phyloP scores from a whole-genome alignment of 2,113 vertebrate genomes.

The Phoenicopterus ruber region DNA sequence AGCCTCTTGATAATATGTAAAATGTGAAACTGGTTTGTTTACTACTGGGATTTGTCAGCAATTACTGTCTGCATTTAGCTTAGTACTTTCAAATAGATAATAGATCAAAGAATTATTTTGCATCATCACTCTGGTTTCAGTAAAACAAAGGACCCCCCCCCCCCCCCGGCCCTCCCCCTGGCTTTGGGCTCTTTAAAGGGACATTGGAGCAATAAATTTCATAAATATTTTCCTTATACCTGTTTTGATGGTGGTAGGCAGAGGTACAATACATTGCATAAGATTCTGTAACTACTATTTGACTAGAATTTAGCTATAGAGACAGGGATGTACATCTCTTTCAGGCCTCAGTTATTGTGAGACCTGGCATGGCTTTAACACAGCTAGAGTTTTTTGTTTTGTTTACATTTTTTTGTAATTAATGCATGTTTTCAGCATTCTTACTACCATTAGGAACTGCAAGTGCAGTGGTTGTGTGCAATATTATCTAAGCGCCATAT shows the following conservation, averaged over 20 bases:
- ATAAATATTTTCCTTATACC: neutral
- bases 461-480: neutral
- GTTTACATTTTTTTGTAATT: neutral
- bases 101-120: slow-evolving; percentile 69
- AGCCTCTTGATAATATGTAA: slow-evolving; percentile 72
- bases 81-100: slow-evolving; percentile 55
- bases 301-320: neutral
- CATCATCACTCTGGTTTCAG: slow-evolving; percentile 38
- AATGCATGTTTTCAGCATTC: neutral
- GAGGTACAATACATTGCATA: neutral
- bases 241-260: neutral
- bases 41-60: slow-evolving; percentile 73
- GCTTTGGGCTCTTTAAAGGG: neutral
- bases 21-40: slow-evolving; percentile 73
- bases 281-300: neutral
- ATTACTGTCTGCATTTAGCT: slow-evolving; percentile 63
- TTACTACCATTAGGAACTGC: neutral
- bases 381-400: neutral
- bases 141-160: too few relatives aligned
- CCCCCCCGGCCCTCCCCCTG: too few relatives aligned
- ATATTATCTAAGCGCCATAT: neutral
- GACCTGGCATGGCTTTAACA: neutral
- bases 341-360: neutral
- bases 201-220: neutral
- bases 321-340: neutral